Evolutionary conservation across 2,888 invertebrate genomes (phyloP).

Genomic region (Pseudococcus jackbeardsleyi): DNA sequence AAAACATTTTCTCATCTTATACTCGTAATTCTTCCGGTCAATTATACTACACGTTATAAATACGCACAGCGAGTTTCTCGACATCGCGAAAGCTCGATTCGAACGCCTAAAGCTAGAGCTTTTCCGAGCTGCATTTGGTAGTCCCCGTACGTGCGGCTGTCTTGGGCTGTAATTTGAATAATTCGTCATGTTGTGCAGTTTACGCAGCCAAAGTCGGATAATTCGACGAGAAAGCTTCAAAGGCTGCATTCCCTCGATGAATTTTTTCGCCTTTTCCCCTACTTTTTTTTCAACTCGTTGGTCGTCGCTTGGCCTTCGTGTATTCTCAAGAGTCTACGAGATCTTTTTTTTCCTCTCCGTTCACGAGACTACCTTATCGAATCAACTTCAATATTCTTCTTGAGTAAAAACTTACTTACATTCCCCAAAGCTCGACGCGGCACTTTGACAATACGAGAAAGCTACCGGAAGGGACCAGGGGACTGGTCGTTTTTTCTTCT

Average conservation of each 20-base stretch:
- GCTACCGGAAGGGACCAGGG: background rate
- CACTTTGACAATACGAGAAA: background rate
- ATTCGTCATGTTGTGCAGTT: slow-evolving; percentile 35
- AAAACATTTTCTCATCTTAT: background rate
- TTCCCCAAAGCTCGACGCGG: background rate
- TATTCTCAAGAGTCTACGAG: slow-evolving; percentile 32
- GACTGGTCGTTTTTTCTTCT: background rate
- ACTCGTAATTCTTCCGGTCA: slow-evolving; percentile 51
- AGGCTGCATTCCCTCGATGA: slow-evolving; percentile 23
- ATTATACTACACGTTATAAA: slow-evolving; percentile 29
- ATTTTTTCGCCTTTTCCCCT: background rate
- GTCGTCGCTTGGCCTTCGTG: background rate
- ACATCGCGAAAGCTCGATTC: background rate
- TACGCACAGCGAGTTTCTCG: background rate
- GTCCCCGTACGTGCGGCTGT: background rate
- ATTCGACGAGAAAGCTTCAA: slow-evolving; percentile 50
- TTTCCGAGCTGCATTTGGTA: slow-evolving; percentile 7
- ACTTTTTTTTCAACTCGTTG: background rate
- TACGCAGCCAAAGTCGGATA: slow-evolving; percentile 2
- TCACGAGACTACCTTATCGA: background rate
- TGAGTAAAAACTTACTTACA: background rate
- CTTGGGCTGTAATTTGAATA: slow-evolving; percentile 19
- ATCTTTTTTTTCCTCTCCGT: background rate
- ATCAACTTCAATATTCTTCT: slow-evolving; percentile 44
- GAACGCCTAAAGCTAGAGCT: slow-evolving; percentile 4